A percentile compares a stretch with the other conserved stretches of the same genome.
Evolutionary conservation across 2,888 invertebrate species (phyloP).

Genomic region (Platycnemis pennipes): DNA sequence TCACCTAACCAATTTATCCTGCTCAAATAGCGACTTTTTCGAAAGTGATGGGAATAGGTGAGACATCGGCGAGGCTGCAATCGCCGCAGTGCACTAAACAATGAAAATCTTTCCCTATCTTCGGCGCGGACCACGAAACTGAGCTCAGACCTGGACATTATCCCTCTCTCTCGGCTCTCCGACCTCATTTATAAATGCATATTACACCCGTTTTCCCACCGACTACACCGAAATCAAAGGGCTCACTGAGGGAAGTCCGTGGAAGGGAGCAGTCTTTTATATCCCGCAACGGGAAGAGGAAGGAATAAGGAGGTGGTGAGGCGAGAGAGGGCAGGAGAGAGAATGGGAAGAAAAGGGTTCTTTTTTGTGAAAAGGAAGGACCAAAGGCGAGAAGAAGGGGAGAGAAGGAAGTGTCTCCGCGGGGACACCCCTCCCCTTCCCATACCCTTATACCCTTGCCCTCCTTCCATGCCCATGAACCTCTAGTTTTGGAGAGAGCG

Average conservation of each 20-base stretch:
- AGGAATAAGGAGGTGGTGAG: neutral
- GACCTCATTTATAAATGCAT: constrained; percentile 7
- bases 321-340: neutral
- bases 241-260: constrained; percentile 42
- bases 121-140: neutral
- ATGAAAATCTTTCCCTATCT: neutral
- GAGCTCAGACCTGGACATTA: neutral
- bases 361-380: neutral
- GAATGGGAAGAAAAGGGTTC: constrained; percentile 3
- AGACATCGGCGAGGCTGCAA: neutral
- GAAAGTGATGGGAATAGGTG: neutral
- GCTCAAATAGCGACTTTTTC: neutral
- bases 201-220: constrained; percentile 43
- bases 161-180: neutral
- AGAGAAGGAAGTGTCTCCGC: neutral
- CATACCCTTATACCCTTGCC: neutral
- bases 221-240: constrained; percentile 57
- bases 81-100: neutral
- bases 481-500: neutral
- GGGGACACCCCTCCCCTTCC: neutral
- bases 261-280: constrained; percentile 65
- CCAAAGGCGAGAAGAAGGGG: neutral
- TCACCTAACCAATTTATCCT: neutral
- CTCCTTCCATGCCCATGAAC: neutral
- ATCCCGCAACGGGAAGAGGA: constrained; percentile 43